A percentile compares a stretch with the other conserved stretches of the same genome.
Evolutionary conservation across 2,797 vertebrate species (phyloP).

Genomic region (Sitta carolinensis): DNA sequence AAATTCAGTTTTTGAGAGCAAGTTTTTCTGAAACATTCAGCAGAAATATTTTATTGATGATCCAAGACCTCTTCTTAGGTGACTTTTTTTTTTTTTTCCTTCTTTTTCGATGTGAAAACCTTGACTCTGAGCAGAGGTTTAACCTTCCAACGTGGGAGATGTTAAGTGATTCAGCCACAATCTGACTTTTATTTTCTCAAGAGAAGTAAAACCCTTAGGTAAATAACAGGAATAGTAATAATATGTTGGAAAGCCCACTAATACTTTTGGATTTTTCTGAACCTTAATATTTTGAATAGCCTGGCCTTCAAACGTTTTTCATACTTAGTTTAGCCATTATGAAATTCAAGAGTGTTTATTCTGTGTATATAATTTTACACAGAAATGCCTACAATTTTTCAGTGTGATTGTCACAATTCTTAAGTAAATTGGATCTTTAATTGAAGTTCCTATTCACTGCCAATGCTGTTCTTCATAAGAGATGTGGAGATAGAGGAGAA

Average conservation of each 20-base stretch:
- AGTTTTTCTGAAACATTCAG: background rate
- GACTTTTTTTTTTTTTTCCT: background rate
- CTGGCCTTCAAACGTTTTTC: background rate
- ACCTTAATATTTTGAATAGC: conserved; percentile 26
- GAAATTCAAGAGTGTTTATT: background rate
- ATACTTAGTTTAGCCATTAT: background rate
- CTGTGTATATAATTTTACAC: background rate
- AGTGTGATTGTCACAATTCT: background rate
- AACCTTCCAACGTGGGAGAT: background rate
- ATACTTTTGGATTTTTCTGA: conserved; percentile 6
- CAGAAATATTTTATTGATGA: background rate
- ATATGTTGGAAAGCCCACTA: background rate
- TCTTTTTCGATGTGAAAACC: background rate
- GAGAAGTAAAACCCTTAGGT: background rate
- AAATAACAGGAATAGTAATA: conserved; percentile 45
- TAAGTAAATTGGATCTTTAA: background rate
- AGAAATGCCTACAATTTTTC: background rate
- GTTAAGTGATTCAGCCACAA: background rate
- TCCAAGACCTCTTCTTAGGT: background rate
- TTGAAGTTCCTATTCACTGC: background rate
- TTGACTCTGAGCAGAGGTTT: background rate
- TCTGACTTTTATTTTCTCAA: conserved; percentile 18
- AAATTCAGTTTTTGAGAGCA: background rate
- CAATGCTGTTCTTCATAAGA: background rate
- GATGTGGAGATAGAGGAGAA: background rate